Evolutionary conservation across 1,140 invertebrate genomes (phyloP).

Genomic region (Chionoecetes opilio): DNA sequence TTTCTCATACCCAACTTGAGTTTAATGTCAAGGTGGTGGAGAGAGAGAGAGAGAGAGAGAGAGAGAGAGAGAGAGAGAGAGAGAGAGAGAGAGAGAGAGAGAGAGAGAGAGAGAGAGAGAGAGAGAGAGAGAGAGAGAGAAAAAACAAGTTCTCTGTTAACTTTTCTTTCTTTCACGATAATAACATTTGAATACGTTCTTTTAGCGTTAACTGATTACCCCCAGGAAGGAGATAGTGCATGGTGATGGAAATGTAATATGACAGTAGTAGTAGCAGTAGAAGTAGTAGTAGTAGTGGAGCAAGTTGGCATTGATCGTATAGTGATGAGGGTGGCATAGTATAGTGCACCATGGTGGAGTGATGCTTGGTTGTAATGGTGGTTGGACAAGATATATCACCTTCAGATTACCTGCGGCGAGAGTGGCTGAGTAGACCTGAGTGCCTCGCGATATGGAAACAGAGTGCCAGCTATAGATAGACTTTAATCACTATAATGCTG

Average conservation of each 20-base stretch:
- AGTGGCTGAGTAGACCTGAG: neutral
- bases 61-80: neutral
- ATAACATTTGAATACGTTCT: constrained; percentile 17
- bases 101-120: neutral
- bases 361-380: no score
- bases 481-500: neutral
- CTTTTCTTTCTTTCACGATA: neutral
- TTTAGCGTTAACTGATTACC: neutral
- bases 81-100: no score
- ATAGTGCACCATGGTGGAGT: no score
- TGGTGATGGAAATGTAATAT: neutral
- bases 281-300: neutral
- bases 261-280: neutral
- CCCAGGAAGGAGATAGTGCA: neutral
- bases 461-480: neutral
- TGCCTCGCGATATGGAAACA: neutral
- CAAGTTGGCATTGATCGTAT: neutral
- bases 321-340: no score
- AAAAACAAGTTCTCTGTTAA: neutral
- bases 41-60: neutral
- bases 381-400: no score
- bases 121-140: neutral
- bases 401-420: no score
- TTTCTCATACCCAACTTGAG: neutral
- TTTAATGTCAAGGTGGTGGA: neutral